A percentile compares a stretch with the other conserved stretches of the same genome.
These are phyloP conservation scores for Solea solea DNA, from an alignment of 2,113 vertebrate species.

Conservation along the genomic window DNA sequence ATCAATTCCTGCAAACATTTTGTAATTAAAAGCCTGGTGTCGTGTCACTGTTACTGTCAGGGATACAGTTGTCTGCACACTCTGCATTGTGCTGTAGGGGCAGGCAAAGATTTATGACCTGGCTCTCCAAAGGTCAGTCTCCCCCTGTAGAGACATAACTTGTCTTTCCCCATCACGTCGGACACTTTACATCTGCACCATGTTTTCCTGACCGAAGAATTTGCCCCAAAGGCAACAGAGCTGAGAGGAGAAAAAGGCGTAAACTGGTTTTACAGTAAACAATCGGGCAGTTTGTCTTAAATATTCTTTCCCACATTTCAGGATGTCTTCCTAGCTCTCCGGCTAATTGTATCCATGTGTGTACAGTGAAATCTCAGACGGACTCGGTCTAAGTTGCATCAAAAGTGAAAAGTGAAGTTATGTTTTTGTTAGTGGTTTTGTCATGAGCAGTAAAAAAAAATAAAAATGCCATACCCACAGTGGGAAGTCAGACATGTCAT, in stretches of 20 bases:
- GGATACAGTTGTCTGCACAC: background rate
- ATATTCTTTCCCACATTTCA: conserved; percentile 16
- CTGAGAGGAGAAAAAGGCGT: conserved; percentile 8
- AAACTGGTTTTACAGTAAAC: conserved; percentile 48
- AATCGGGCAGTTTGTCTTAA: conserved; percentile 25
- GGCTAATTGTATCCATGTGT: conserved; percentile 37
- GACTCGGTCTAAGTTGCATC: background rate
- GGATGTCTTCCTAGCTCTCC: background rate
- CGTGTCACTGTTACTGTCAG: too few relatives aligned
- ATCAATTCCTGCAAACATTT: background rate
- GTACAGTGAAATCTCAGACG: background rate
- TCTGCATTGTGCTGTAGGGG: background rate
- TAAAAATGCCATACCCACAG: background rate
- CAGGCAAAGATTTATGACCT: background rate
- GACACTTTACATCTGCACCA: conserved; percentile 5
- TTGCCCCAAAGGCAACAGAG: conserved; percentile 20
- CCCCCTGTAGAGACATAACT: background rate
- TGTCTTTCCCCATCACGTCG: conserved; percentile 15
- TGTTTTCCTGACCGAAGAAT: conserved; percentile 39
- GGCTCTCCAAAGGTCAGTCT: conserved; percentile 1
- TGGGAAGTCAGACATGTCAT: conserved; percentile 39
- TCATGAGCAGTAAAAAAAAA: background rate
- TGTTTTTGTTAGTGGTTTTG: conserved; percentile 5
- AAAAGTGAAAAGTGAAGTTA: background rate
- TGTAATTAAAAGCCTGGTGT: conserved; percentile 1